These are phyloP conservation scores for Hoplodrina ambigua DNA, from an alignment of 2,888 invertebrate species.

Conservation along the genomic window DNA sequence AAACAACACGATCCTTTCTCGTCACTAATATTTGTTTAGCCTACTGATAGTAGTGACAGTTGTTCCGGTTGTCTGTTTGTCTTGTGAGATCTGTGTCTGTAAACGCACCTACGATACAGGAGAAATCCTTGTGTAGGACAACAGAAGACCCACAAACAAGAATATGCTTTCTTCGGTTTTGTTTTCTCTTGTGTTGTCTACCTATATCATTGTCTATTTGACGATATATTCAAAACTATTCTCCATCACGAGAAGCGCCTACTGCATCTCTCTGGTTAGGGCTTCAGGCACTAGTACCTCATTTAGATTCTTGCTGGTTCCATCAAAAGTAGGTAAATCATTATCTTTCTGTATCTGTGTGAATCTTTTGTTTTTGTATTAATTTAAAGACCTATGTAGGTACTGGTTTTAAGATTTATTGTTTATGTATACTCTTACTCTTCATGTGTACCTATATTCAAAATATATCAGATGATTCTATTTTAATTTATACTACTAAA, in stretches of 20 bases:
- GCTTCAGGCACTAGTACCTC: no score
- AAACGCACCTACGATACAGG: constrained; percentile 4
- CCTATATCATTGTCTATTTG: not conserved
- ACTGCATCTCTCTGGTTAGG: not conserved
- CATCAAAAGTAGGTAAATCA: no score
- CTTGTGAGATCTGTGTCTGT: constrained; percentile 26
- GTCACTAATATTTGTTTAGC: constrained; percentile 34
- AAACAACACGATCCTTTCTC: constrained; percentile 26
- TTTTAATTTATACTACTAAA: not conserved
- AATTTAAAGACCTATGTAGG: no score
- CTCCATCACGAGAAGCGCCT: no score
- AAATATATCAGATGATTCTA: no score
- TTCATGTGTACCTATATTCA: no score
- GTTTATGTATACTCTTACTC: no score
- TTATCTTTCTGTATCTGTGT: no score
- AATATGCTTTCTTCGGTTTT: constrained; percentile 17
- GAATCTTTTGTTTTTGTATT: no score
- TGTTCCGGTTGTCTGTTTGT: constrained; percentile 35
- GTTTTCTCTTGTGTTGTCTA: not conserved
- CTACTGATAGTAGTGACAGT: constrained; percentile 26
- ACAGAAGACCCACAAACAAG: not conserved
- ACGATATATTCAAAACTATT: no score
- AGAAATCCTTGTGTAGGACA: constrained; percentile 35
- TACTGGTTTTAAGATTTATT: no score
- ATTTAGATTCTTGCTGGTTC: no score